Evolutionary conservation across 2,888 invertebrate genomes (phyloP).

Genomic region (Leuctra nigra): DNA sequence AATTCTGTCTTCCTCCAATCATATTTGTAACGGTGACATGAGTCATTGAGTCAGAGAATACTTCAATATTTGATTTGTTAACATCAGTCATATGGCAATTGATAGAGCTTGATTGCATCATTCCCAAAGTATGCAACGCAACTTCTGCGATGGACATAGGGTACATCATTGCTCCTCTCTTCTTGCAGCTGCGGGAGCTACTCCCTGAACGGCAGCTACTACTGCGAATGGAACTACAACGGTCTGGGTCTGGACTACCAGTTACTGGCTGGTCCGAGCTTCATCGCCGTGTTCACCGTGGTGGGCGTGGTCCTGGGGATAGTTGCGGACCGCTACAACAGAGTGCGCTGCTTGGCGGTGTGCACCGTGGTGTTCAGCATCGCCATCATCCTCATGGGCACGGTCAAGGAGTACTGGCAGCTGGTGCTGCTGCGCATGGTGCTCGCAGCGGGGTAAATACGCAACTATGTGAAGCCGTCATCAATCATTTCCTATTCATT

Average conservation of each 20-base stretch:
- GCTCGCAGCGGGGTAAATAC: constrained; percentile 76
- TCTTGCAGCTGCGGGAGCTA: constrained; percentile 54
- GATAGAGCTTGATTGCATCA: too few relatives aligned
- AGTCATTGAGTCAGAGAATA: too few relatives aligned
- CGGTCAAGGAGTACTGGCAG: constrained; percentile 85
- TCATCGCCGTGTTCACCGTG: constrained; percentile 85
- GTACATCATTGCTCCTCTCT: too few relatives aligned
- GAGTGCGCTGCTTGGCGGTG: constrained; percentile 65
- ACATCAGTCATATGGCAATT: too few relatives aligned
- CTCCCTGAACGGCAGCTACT: constrained; percentile 61
- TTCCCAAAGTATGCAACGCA: too few relatives aligned
- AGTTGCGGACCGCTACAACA: constrained; percentile 63
- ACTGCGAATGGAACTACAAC: constrained; percentile 91
- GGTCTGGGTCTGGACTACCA: constrained; percentile 90
- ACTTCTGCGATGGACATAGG: too few relatives aligned
- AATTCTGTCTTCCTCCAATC: too few relatives aligned
- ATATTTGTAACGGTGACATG: too few relatives aligned
- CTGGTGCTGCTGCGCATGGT: constrained; percentile 77
- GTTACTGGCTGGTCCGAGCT: constrained; percentile 85
- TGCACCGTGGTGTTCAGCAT: constrained; percentile 76
- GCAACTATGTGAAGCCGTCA: too few relatives aligned
- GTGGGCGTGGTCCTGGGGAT: constrained; percentile 79
- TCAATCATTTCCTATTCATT: too few relatives aligned
- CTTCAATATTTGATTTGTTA: too few relatives aligned
- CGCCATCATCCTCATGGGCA: constrained; percentile 79